These are phyloP conservation scores for Aleiodes testaceus DNA, from an alignment of 2,888 invertebrate species.

Conservation along the genomic window DNA sequence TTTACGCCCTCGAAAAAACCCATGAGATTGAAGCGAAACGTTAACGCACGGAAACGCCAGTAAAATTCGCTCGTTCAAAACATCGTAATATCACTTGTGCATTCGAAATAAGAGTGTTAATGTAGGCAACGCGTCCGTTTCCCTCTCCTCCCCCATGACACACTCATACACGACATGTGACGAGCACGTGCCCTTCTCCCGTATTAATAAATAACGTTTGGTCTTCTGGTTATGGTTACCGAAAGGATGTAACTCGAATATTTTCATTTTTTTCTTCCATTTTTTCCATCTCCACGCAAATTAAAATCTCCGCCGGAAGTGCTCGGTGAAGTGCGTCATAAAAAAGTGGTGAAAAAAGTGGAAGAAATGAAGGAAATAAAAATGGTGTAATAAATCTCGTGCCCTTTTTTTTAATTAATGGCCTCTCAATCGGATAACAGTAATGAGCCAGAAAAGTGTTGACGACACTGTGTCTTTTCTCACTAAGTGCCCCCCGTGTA, in stretches of 20 bases:
- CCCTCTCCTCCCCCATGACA: slow-evolving; percentile 38
- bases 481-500: slow-evolving; percentile 14
- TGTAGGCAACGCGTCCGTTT: slow-evolving; percentile 46
- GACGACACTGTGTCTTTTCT: slow-evolving; percentile 9
- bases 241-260: slow-evolving; percentile 36
- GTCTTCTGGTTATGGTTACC: slow-evolving; percentile 42
- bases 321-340: slow-evolving; percentile 17
- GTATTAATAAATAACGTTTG: slow-evolving; percentile 37
- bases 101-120: slow-evolving; percentile 45
- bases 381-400: slow-evolving; percentile 20
- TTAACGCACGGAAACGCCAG: slow-evolving; percentile 59
- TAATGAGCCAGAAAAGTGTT: slow-evolving; percentile 69
- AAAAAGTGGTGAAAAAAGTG: slow-evolving; percentile 33
- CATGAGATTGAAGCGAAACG: slow-evolving; percentile 51
- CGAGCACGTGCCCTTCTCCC: slow-evolving; percentile 68
- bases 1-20: slow-evolving; percentile 47
- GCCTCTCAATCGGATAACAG: slow-evolving; percentile 55
- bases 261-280: slow-evolving; percentile 20
- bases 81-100: slow-evolving; percentile 52
- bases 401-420: slow-evolving; percentile 6
- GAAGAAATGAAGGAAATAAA: slow-evolving; percentile 42
- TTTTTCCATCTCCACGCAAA: slow-evolving; percentile 32
- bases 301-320: slow-evolving; percentile 46
- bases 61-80: slow-evolving; percentile 62
- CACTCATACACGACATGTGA: slow-evolving; percentile 66